Evolutionary conservation across 2,797 vertebrate genomes (phyloP), one percentile per base, ranked within the genome.

Genomic region (Tarsius wallacei): DNA sequence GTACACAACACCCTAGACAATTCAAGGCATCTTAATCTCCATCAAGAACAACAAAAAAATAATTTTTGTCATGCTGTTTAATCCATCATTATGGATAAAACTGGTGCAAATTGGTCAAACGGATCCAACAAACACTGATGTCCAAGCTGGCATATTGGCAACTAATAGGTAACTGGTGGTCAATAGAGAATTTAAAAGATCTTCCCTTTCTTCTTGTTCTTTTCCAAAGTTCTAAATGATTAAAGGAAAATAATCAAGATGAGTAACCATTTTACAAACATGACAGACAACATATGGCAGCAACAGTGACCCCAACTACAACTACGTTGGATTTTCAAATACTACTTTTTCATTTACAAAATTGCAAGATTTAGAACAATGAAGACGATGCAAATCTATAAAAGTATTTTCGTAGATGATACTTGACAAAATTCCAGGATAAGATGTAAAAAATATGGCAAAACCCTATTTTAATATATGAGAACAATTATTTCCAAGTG

Each of bases 181-280:
- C 98, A 98, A 98, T 97, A 95, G 98, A 98, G 96, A 97, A 94
- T 98, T 99, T 99, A 99, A 99, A 99, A 99, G 99, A 99, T 99
- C 99, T 99, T 99, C 98, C 99, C 99, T 99, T 99, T 99, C 99
- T 99, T 99, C 99, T 99, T 99, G 98, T 99, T 99, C 99, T 99
- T 99, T 99, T 99, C 99, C 99, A 99, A 99, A 99, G 99, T 99
- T 98, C 99, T 99, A 93, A 94, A 94, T 91, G 11, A 82, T 94
- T 77, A 97, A 96, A 94, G 63, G n/a, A 91, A 96, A 97, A 93
- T 12, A 85, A 78, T 21, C 8, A 57, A 90, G 61, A 81, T 92
- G 51, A 97, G n/a, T 59, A 7, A 64, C 8, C 16, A 83, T 1
- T 42, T 76, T 61, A 86, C 12, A 96, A 93, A 90, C 80, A 61